Evolutionary conservation across 1,140 invertebrate species (phyloP), one percentile per base, ranked within the genome.

Genomic region (Tetraneura akinire): DNA sequence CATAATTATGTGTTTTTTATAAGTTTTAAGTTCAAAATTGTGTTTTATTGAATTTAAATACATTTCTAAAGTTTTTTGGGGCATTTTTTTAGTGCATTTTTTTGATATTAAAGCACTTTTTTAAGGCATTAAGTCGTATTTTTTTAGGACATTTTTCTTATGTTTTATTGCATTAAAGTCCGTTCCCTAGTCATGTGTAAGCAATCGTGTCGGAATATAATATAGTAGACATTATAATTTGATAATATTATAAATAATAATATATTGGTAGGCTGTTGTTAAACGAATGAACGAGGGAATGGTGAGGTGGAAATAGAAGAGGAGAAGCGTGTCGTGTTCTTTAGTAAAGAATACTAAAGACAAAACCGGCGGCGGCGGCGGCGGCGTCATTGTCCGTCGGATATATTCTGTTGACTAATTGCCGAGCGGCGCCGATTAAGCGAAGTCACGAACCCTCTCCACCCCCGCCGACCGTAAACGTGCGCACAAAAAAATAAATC

Each of bases 341-440:
- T n/a, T n/a, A n/a, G n/a, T n/a, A n/a, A n/a, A n/a, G n/a, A n/a
- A n/a, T n/a, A n/a, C 16, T 68, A 45, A 68, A 45, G 37, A 68
- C 64, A 14, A 45, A 23, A 42, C 62, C 3, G n/a, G n/a, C 62
- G 37, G 62, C 62, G n/a, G 5, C 18, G 51, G 29, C n/a, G 62
- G 32, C 64, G 3, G 62, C 18, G 37, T 47, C 45, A 14, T 47
- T 10, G 45, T 47, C 45, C 45, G 53, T 55, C 5, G 18, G 21
- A n/a, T 55, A 21, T 18, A n/a, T n/a, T n/a, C 9, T 23, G 53
- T 23, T 71, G 26, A 71, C 68, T 71, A 71, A 71, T 71, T 71
- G 68, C 47, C 42, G 26, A 29, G 23, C 68, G 10, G 26, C 47
- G 71, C 29, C 51, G 18, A 57, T 57, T 53, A 37, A 42, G 18